phyloP scores from a whole-genome alignment of 2,113 vertebrate species.

The Nothobranchius furzeri region DNA sequence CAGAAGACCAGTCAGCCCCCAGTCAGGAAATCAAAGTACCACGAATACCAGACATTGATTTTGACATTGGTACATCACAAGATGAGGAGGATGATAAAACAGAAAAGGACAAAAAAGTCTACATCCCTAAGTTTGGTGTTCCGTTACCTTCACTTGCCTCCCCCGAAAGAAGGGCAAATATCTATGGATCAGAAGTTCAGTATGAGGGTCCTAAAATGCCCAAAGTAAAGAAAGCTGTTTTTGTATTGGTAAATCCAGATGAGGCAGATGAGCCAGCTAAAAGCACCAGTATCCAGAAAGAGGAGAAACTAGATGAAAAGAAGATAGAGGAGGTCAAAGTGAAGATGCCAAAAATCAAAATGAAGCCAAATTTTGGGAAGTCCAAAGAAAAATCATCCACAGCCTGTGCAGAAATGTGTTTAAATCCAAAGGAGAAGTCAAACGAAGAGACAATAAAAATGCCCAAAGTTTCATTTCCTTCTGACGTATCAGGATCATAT shows the following conservation, averaged over 20 bases:
- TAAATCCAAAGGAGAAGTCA: conserved; percentile 40
- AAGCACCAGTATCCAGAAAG: conserved; percentile 20
- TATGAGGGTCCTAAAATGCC: conserved; percentile 74
- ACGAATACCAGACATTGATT: conserved; percentile 71
- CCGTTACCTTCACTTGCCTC: conserved; percentile 72
- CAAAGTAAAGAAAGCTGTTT: conserved; percentile 77
- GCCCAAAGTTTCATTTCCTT: conserved; percentile 78
- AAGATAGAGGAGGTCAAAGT: conserved; percentile 51
- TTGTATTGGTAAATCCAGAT: conserved; percentile 74
- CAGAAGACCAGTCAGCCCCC: conserved; percentile 28
- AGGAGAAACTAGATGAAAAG: conserved; percentile 21
- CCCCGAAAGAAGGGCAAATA: conserved; percentile 41
- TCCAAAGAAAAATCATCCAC: conserved; percentile 64
- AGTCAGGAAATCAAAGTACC: conserved; percentile 58
- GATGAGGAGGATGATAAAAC: conserved; percentile 49
- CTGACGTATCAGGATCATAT: conserved; percentile 52
- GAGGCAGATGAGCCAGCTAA: conserved; percentile 45
- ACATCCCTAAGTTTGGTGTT: conserved; percentile 82
- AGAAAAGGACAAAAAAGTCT: conserved; percentile 70
- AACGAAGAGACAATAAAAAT: conserved; percentile 67
- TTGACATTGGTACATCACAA: conserved; percentile 68
- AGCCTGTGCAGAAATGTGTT: conserved; percentile 43
- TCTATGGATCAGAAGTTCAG: conserved; percentile 57
- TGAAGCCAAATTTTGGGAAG: conserved; percentile 70
- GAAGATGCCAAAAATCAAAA: conserved; percentile 74